phyloP scores from a whole-genome alignment of 2,113 vertebrate species.

The Perca fluviatilis region DNA sequence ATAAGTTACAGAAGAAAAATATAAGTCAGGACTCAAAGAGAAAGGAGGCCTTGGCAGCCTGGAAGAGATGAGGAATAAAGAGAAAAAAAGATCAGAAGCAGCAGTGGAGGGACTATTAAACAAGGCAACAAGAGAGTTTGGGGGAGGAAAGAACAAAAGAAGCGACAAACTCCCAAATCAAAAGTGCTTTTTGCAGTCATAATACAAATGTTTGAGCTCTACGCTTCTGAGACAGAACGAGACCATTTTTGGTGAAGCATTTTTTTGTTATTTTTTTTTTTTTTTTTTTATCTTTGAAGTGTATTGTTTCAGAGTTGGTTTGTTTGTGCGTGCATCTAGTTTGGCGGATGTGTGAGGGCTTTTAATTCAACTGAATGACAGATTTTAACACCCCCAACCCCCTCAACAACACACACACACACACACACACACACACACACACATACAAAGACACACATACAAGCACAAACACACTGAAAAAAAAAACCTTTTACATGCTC shows the following conservation, averaged over 20 bases:
- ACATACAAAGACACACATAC: neutral
- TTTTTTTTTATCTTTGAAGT: slow-evolving; percentile 22
- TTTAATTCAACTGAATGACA: slow-evolving; percentile 48
- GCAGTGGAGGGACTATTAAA: slow-evolving; percentile 32
- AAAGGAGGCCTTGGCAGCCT: neutral
- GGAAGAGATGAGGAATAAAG: slow-evolving; percentile 27
- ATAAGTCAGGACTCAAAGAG: slow-evolving; percentile 14
- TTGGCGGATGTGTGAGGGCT: slow-evolving; percentile 27
- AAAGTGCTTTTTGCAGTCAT: slow-evolving; percentile 27
- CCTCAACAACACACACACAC: slow-evolving; percentile 16
- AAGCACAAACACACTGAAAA: neutral
- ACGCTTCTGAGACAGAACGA: slow-evolving; percentile 20
- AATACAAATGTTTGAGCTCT: slow-evolving; percentile 50
- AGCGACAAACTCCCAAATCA: slow-evolving; percentile 27
- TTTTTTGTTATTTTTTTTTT: neutral
- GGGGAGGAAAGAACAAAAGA: slow-evolving; percentile 46
- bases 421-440: slow-evolving; percentile 1
- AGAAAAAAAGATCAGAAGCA: slow-evolving; percentile 23
- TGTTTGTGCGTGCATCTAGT: slow-evolving; percentile 14
- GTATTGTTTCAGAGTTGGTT: slow-evolving; percentile 15
- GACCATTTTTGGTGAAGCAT: slow-evolving; percentile 14
- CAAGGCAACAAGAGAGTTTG: slow-evolving; percentile 20
- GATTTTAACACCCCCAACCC: slow-evolving; percentile 23
- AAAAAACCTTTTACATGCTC: slow-evolving; percentile 57
- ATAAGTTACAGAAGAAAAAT: slow-evolving; percentile 4